Evolutionary conservation across 2,113 vertebrate species (phyloP), one percentile per base, ranked within the genome.

Genomic region (Oncorhynchus tshawytscha): DNA sequence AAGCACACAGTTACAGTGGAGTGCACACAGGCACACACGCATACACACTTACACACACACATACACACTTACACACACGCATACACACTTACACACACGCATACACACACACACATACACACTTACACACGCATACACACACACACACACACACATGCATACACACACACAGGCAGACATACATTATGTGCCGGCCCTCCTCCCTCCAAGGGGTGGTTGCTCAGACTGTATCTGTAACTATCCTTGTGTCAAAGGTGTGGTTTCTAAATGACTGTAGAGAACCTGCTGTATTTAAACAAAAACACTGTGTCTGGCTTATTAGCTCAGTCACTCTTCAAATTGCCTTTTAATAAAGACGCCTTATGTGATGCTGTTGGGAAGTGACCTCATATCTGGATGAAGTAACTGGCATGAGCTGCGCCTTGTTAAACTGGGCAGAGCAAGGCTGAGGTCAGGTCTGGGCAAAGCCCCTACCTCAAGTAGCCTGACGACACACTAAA

Each of bases 21-120:
- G 45, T 59, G 15, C 71, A 72, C 75, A 51, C 34, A 65, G 64
- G 70, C 75, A 70, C 49, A 71, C 34, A 78, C 59, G 76, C 29
- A 31, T 31, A 31, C 31, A 31, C 25, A 25, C 25, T 2, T 31
- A 31, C 5, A 31, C 29, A 31, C 29, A 31, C 29, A 1, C 4
- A 31, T 1, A 25, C 25, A 25, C 24, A 25, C 1, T 1, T 24
- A 27, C n/a, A n/a, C n/a, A n/a, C 22, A 27, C 4, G 1, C 22
- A 71, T 15, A 34, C 49, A 68, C 25, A 25, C 34, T 25, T 25
- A 25, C 25, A 25, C 25, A 25, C 25, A 25, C 25, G 25, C 25
- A 25, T 25, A 1, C 24, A 25, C 24, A 24, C 24, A 1, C 24
- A 24, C 1, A 24, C 24, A 24, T 1, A 24, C 24, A 24, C 24